Evolutionary conservation across 2,888 invertebrate species (phyloP).

Genomic region (Sphaeridia pumilis): DNA sequence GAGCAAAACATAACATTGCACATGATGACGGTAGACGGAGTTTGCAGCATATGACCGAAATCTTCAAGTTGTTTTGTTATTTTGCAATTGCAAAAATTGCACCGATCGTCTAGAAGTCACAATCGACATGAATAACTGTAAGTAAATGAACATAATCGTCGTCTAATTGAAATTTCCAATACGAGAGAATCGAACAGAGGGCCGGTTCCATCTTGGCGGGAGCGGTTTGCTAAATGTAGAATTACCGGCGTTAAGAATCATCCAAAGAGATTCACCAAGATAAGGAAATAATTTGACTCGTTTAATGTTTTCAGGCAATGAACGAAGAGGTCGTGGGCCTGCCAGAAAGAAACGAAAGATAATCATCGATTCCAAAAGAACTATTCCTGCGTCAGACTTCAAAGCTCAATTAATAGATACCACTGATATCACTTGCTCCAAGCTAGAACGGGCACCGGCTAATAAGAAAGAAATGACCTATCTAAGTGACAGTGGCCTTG

Average conservation of each 20-base stretch:
- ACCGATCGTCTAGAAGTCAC: background rate
- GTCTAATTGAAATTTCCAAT: too few relatives aligned
- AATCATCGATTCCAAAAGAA: slow-evolving; percentile 23
- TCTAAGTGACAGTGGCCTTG: slow-evolving; percentile 24
- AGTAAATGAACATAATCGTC: too few relatives aligned
- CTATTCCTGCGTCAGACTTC: slow-evolving; percentile 24
- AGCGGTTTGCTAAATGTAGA: too few relatives aligned
- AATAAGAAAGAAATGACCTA: slow-evolving; percentile 28
- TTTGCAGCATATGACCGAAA: background rate
- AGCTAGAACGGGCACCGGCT: slow-evolving; percentile 25
- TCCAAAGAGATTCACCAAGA: too few relatives aligned
- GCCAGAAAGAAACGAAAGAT: slow-evolving; percentile 18
- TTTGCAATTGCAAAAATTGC: background rate
- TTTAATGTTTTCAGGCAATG: background rate
- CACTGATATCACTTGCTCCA: slow-evolving; percentile 25
- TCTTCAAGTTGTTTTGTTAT: background rate
- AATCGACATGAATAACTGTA: too few relatives aligned
- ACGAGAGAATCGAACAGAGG: too few relatives aligned
- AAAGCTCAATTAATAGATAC: slow-evolving; percentile 28
- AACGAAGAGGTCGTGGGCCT: too few relatives aligned
- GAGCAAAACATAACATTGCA: too few relatives aligned
- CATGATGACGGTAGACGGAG: background rate
- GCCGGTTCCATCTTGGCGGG: too few relatives aligned
- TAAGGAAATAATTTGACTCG: background rate
- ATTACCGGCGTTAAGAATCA: too few relatives aligned